phyloP scores from a whole-genome alignment of 2,888 invertebrate species.

The Tiliacea aurago region DNA sequence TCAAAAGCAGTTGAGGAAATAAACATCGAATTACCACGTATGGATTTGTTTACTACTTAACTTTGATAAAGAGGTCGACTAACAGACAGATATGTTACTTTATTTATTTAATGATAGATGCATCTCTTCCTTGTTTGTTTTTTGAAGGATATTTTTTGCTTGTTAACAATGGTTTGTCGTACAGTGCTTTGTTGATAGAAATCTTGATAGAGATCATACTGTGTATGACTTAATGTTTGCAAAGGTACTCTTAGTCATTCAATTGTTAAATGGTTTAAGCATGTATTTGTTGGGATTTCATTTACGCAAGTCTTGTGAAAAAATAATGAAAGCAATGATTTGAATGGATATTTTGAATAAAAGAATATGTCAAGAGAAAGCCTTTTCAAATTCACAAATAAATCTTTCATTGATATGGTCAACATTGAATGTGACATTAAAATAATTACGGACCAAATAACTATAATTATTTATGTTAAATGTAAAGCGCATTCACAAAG shows the following conservation, averaged over 20 bases:
- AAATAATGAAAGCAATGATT: too few species aligned
- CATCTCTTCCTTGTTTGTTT: conserved; percentile 57
- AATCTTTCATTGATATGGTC: background rate
- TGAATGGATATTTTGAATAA: background rate
- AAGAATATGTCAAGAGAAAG: background rate
- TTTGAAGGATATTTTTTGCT: conserved; percentile 27
- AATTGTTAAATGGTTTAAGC: background rate
- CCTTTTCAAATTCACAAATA: background rate
- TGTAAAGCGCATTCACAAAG: conserved; percentile 42
- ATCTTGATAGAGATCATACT: background rate
- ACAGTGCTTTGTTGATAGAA: conserved; percentile 7
- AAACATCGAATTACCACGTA: conserved; percentile 16
- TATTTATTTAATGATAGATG: conserved; percentile 36
- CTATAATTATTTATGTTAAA: conserved; percentile 16
- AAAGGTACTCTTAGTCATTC: background rate
- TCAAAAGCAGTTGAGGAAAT: conserved; percentile 30
- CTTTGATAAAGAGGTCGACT: conserved; percentile 45
- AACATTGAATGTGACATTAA: conserved; percentile 6
- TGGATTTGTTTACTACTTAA: conserved; percentile 47
- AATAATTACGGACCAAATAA: background rate
- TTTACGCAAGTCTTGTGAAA: accelerated
- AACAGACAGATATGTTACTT: conserved; percentile 28
- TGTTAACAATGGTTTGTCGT: conserved; percentile 4
- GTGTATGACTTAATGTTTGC: background rate
- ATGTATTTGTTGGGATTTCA: background rate